Conservation (phyloP, 2,113 vertebrate genomes). For the Aspidoscelis tigris region DNA sequence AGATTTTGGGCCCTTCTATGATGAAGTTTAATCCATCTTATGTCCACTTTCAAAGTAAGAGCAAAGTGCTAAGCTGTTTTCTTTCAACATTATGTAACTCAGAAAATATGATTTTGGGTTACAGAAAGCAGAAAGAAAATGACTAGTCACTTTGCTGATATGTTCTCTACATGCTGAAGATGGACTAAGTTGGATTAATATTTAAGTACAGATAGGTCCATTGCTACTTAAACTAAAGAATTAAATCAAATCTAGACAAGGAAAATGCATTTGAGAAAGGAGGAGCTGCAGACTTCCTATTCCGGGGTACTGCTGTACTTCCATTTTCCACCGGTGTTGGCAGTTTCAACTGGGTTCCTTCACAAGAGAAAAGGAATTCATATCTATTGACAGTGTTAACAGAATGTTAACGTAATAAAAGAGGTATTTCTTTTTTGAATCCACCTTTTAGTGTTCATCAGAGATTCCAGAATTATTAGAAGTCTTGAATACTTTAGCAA, state of each 20-base stretch:
- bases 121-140: too few species aligned
- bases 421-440: background rate
- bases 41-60: too few species aligned
- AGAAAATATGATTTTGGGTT: too few species aligned
- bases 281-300: background rate
- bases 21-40: too few species aligned
- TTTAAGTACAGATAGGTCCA: background rate
- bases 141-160: too few species aligned
- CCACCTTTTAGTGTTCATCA: slow-evolving; percentile 20
- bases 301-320: background rate
- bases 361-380: background rate
- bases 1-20: too few species aligned
- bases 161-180: too few species aligned
- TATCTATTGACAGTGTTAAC: slow-evolving; percentile 31
- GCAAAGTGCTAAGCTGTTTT: too few species aligned
- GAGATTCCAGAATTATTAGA: background rate
- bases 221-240: background rate
- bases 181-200: too few species aligned
- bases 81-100: too few species aligned
- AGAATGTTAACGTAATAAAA: background rate
- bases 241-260: background rate
- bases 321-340: background rate
- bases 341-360: background rate
- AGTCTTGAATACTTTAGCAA: slow-evolving; percentile 10
- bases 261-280: background rate